Conservation (phyloP, 1,140 invertebrate genomes). For the Hylaeus anthracinus region DNA sequence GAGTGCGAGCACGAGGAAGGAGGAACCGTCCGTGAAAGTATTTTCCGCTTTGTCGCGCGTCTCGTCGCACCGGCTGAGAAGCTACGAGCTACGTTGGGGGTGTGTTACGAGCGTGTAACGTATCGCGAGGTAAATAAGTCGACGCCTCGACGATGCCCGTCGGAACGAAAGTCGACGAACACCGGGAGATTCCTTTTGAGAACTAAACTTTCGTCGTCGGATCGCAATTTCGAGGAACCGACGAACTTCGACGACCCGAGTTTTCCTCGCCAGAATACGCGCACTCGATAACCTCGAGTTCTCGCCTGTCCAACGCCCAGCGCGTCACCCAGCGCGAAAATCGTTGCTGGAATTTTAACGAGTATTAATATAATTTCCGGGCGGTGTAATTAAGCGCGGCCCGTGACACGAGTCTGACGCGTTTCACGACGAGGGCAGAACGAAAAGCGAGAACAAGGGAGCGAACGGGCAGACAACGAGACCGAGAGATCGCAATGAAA, state of each 20-base stretch:
- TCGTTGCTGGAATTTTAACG: slow-evolving; percentile 66
- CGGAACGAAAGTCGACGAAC: too few relatives aligned
- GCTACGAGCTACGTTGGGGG: too few relatives aligned
- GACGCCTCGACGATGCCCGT: too few relatives aligned
- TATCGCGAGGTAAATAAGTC: too few relatives aligned
- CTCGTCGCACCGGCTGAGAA: too few relatives aligned
- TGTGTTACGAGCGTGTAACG: too few relatives aligned
- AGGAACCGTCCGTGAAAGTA: slow-evolving; percentile 20
- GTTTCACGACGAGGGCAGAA: not conserved
- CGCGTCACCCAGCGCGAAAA: slow-evolving; percentile 34
- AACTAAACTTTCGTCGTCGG: not conserved
- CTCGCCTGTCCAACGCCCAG: too few relatives aligned
- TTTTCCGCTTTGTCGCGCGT: slow-evolving; percentile 15
- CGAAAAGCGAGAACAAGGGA: not conserved
- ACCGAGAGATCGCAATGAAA: too few relatives aligned
- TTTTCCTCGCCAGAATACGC: not conserved
- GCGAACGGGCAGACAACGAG: not conserved
- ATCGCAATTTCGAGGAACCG: not conserved
- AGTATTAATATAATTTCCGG: slow-evolving; percentile 67
- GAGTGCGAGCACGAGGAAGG: not conserved
- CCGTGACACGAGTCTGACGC: slow-evolving; percentile 33
- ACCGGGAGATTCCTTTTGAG: too few relatives aligned
- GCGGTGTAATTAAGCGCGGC: slow-evolving; percentile 60
- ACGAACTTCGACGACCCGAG: not conserved
- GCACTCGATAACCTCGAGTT: not conserved